A percentile compares a stretch with the other conserved stretches of the same genome.
Evolutionary conservation across 2,797 vertebrate genomes (phyloP).

Genomic region (Craterocephalus amniculus): DNA sequence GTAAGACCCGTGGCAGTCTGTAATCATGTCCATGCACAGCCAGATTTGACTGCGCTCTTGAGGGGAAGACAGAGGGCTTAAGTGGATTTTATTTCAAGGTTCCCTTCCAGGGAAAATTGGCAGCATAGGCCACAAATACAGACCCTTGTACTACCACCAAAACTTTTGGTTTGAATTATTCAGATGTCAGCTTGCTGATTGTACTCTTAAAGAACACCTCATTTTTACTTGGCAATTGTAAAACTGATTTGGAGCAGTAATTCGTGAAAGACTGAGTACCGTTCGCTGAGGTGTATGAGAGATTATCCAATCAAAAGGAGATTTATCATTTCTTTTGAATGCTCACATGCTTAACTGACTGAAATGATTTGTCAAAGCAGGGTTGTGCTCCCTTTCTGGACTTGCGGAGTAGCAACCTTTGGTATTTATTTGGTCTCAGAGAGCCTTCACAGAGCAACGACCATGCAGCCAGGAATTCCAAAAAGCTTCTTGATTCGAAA

Average conservation of each 20-base stretch:
- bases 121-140: slow-evolving; percentile 54
- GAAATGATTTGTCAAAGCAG: slow-evolving; percentile 12
- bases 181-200: slow-evolving; percentile 60
- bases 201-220: slow-evolving; percentile 51
- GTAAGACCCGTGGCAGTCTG: slow-evolving; percentile 68
- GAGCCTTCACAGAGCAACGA: slow-evolving; percentile 14
- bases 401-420: not conserved
- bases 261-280: slow-evolving; percentile 30
- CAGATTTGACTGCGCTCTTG: slow-evolving; percentile 76
- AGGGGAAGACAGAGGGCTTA: slow-evolving; percentile 74
- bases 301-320: not conserved
- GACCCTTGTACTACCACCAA: slow-evolving; percentile 49
- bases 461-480: slow-evolving; percentile 19
- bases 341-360: slow-evolving; percentile 2
- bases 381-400: not conserved
- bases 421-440: slow-evolving; percentile 18
- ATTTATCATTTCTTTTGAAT: slow-evolving; percentile 3
- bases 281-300: slow-evolving; percentile 8
- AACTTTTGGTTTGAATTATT: slow-evolving; percentile 79
- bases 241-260: slow-evolving; percentile 47
- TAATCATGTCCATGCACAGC: slow-evolving; percentile 79
- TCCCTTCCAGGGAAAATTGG: slow-evolving; percentile 69
- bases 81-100: slow-evolving; percentile 82
- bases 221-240: slow-evolving; percentile 47
- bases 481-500: slow-evolving; percentile 57